Evolutionary conservation across 1,140 invertebrate genomes (phyloP).

Genomic region (Macrosteles quadrilineatus): DNA sequence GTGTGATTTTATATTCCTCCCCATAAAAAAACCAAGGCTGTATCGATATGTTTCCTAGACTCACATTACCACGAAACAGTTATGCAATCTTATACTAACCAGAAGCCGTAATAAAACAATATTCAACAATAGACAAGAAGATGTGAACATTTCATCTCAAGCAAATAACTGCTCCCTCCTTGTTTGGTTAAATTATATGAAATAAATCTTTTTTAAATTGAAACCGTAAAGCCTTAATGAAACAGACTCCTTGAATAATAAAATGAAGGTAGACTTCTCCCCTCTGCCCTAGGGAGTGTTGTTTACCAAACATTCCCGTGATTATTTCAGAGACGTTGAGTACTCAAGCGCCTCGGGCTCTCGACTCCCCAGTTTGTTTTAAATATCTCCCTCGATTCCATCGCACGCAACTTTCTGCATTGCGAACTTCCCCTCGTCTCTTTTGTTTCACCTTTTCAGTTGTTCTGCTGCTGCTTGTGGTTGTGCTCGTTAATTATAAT

Average conservation of each 20-base stretch:
- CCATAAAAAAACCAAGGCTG: too few relatives aligned
- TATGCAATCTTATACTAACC: too few relatives aligned
- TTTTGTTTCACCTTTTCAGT: background rate
- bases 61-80: too few relatives aligned
- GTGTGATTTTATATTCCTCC: too few relatives aligned
- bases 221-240: background rate
- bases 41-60: too few relatives aligned
- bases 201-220: background rate
- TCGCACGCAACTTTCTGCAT: slow-evolving; percentile 2
- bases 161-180: too few relatives aligned
- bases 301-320: slow-evolving; percentile 21
- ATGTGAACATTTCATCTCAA: too few relatives aligned
- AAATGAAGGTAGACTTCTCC: background rate
- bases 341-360: background rate
- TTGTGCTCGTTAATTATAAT: too few relatives aligned
- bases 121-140: too few relatives aligned
- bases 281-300: background rate
- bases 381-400: slow-evolving; percentile 8
- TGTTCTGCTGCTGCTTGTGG: background rate
- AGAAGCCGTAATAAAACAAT: too few relatives aligned
- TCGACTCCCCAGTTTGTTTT: background rate
- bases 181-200: background rate
- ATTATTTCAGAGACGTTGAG: slow-evolving; percentile 8
- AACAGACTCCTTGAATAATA: slow-evolving; percentile 9
- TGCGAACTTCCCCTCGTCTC: slow-evolving; percentile 7